Conservation (phyloP, 2,888 invertebrate species). For the Lasius fuliginosus region DNA sequence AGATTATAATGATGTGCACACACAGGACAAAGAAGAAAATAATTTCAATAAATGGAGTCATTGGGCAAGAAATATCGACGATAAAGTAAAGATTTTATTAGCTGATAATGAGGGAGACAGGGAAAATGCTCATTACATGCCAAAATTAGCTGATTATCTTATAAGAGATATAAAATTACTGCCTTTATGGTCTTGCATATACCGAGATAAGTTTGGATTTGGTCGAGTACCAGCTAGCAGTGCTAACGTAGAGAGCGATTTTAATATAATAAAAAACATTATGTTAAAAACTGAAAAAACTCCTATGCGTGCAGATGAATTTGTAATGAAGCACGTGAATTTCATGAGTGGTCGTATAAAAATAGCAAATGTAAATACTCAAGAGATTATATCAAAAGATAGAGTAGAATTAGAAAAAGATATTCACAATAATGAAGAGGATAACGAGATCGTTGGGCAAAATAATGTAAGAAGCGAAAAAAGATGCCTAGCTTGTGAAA, state of each 20-base stretch:
- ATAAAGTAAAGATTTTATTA: not conserved
- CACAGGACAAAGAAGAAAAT: not conserved
- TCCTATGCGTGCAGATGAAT: conserved; percentile 10
- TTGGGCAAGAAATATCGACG: not conserved
- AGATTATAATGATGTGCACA: not conserved
- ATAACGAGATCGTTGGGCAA: not conserved
- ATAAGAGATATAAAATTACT: not conserved
- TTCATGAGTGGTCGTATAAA: conserved; percentile 12
- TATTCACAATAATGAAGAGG: not conserved
- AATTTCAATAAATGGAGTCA: not conserved
- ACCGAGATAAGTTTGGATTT: conserved; percentile 10
- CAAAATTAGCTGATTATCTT: not conserved
- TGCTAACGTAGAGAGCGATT: conserved; percentile 1
- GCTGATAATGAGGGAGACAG: not conserved
- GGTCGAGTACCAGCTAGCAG: conserved; percentile 4
- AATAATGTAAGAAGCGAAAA: not conserved
- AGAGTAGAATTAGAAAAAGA: not conserved
- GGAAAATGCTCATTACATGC: conserved; percentile 10
- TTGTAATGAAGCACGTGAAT: not conserved
- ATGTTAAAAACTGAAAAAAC: not conserved
- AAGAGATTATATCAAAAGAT: not conserved
- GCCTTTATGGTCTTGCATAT: conserved; percentile 11
- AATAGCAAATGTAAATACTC: not conserved
- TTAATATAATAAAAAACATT: conserved; percentile 19
- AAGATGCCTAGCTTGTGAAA: conserved; percentile 7